These are phyloP conservation scores for Onychorhynchus coronatus DNA, from an alignment of 2,113 vertebrate genomes.

Conservation along the genomic window DNA sequence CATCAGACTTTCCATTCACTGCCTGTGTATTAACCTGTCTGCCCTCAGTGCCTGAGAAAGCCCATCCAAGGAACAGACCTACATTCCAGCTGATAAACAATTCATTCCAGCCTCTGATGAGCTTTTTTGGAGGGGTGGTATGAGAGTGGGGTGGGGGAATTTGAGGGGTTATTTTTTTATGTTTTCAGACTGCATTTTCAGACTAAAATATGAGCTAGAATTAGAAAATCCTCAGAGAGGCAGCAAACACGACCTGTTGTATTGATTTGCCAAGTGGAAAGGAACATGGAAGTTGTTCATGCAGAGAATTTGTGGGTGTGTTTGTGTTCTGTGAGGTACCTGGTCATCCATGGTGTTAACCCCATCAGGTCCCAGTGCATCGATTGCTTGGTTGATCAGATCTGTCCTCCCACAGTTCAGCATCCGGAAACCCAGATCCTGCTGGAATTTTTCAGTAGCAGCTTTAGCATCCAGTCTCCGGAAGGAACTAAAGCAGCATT, in stretches of 20 bases:
- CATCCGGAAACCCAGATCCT: constrained; percentile 97
- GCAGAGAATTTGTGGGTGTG: neutral
- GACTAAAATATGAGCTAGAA: neutral
- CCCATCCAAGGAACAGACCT: neutral
- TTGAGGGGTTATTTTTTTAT: fast-evolving
- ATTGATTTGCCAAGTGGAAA: neutral
- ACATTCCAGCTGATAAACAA: neutral
- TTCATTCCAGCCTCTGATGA: neutral
- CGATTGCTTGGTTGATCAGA: constrained; percentile 91
- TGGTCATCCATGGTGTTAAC: constrained; percentile 98
- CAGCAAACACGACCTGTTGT: fast-evolving
- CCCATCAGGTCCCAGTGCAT: constrained; percentile 87
- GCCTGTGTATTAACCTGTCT: neutral
- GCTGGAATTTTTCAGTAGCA: constrained; percentile 92
- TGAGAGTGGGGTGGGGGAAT: neutral
- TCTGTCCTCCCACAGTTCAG: constrained; percentile 95
- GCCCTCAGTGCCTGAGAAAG: neutral
- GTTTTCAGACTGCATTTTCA: neutral
- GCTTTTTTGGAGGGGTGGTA: neutral
- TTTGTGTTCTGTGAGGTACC: constrained; percentile 65
- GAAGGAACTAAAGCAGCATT: constrained; percentile 95
- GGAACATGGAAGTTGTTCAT: fast-evolving
- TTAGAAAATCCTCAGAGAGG: neutral
- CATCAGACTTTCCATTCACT: neutral
- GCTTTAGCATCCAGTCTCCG: constrained; percentile 92